These are phyloP conservation scores for Bos javanicus DNA, from an alignment of 2,113 vertebrate genomes.

Conservation along the genomic window DNA sequence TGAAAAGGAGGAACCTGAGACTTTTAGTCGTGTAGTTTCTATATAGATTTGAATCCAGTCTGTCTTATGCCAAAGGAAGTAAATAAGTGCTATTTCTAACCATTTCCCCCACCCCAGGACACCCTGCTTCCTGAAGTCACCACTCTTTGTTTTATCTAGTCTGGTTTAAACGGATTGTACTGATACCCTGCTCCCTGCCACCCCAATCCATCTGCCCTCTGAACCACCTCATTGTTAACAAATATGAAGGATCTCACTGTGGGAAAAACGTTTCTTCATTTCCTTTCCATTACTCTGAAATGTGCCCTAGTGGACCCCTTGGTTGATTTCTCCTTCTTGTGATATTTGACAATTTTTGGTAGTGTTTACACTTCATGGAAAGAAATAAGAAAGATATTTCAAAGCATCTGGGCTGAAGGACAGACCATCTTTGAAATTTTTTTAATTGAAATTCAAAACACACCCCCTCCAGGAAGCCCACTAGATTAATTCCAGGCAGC, in stretches of 20 bases:
- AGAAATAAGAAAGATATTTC: background rate
- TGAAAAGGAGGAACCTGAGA: background rate
- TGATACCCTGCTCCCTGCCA: background rate
- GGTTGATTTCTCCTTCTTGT: background rate
- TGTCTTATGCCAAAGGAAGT: background rate
- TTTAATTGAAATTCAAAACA: slow-evolving; percentile 39
- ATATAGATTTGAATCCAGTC: background rate
- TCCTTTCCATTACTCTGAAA: background rate
- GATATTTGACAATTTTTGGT: background rate
- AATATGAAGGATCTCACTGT: background rate
- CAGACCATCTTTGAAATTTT: background rate
- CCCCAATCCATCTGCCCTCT: background rate
- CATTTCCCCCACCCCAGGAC: background rate
- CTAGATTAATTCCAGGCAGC: slow-evolving; percentile 21
- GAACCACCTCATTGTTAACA: background rate
- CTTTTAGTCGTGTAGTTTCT: background rate
- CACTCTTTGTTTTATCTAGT: background rate
- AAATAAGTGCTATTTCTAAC: background rate
- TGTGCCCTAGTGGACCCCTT: background rate
- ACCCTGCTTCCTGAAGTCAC: background rate
- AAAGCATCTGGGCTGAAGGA: background rate
- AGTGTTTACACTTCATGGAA: background rate
- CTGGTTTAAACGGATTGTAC: background rate
- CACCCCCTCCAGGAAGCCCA: slow-evolving; percentile 20
- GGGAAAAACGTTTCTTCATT: slow-evolving; percentile 23